Conservation (phyloP, 2,797 vertebrate genomes). For the Gymnothorax reevesii region DNA sequence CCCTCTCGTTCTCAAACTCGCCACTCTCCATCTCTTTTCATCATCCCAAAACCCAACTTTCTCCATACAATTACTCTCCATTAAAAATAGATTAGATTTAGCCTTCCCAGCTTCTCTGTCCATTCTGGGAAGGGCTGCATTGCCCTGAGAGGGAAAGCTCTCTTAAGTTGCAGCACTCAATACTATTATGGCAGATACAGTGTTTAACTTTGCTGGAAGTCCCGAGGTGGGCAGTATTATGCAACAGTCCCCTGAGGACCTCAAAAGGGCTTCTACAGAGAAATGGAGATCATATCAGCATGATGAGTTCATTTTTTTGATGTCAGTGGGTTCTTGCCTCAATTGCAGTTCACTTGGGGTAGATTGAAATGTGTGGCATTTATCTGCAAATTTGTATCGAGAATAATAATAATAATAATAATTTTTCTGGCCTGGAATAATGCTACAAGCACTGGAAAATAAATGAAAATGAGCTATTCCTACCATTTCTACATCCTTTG, state of each 20-base stretch:
- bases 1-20: slow-evolving; percentile 34
- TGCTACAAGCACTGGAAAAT: background rate
- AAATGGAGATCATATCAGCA: background rate
- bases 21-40: slow-evolving; percentile 25
- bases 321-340: background rate
- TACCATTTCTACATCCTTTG: background rate
- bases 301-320: background rate
- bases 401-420: background rate
- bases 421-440: background rate
- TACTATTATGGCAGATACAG: background rate
- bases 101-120: slow-evolving; percentile 56
- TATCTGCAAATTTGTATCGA: background rate
- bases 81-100: slow-evolving; percentile 69
- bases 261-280: background rate
- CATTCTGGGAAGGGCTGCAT: background rate
- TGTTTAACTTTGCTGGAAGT: background rate
- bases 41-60: slow-evolving; percentile 24
- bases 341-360: background rate
- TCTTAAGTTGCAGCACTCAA: background rate
- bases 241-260: background rate
- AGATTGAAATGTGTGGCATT: background rate
- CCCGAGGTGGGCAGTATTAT: background rate
- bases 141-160: background rate
- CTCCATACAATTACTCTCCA: slow-evolving; percentile 62
- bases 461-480: background rate